Evolutionary conservation across 1,140 invertebrate species (phyloP).

Genomic region (Drosophila simulans): DNA sequence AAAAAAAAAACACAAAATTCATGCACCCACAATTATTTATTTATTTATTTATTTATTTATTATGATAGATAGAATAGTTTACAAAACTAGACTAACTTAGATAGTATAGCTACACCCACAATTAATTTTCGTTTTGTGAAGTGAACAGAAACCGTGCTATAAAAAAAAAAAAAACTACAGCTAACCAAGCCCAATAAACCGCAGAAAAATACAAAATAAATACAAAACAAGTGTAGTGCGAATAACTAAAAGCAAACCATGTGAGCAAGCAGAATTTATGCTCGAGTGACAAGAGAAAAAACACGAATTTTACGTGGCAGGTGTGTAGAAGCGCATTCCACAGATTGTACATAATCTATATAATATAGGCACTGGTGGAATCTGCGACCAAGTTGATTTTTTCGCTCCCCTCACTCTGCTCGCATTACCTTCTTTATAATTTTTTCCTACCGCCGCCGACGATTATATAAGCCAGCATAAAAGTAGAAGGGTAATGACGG

Average conservation of each 20-base stretch:
- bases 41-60: too few species aligned
- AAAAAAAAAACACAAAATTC: constrained; percentile 24
- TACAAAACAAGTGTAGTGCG: constrained; percentile 18
- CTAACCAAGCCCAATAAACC: neutral
- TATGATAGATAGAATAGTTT: too few species aligned
- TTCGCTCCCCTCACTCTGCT: constrained; percentile 3
- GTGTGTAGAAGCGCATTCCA: constrained; percentile 72
- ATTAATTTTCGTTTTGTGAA: constrained; percentile 42
- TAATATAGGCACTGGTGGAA: constrained; percentile 20
- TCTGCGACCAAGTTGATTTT: constrained; percentile 29
- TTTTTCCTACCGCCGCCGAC: constrained; percentile 8
- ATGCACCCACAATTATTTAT: constrained; percentile 20
- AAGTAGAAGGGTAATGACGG: constrained; percentile 51
- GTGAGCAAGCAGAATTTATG: constrained; percentile 27
- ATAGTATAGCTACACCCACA: too few species aligned
- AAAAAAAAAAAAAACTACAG: constrained; percentile 13
- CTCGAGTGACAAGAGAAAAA: constrained; percentile 40
- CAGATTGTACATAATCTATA: constrained; percentile 62
- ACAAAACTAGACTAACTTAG: too few species aligned
- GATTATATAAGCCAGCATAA: constrained; percentile 74
- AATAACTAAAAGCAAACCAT: constrained; percentile 26
- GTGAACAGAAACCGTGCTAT: constrained; percentile 33
- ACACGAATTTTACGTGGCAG: constrained; percentile 75
- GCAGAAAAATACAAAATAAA: constrained; percentile 9
- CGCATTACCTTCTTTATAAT: neutral